These are phyloP conservation scores for Epinephelus awoara DNA, from an alignment of 2,797 vertebrate genomes.

Conservation along the genomic window DNA sequence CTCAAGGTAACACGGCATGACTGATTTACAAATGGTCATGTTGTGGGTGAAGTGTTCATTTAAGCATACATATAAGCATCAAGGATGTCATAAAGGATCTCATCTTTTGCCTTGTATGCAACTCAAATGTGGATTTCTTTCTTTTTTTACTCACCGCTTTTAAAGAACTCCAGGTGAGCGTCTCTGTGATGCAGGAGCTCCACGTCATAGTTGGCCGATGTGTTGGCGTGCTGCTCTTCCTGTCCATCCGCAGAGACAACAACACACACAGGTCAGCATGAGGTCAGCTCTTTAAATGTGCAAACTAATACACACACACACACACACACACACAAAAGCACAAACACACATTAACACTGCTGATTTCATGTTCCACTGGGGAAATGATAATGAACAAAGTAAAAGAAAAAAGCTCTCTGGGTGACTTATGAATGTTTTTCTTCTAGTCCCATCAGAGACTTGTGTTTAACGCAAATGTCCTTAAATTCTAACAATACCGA, in stretches of 20 bases:
- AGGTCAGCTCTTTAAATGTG: not conserved
- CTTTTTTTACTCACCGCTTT: constrained; percentile 89
- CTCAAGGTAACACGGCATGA: too few relatives aligned
- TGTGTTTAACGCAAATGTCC: constrained; percentile 4
- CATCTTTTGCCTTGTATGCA: not conserved
- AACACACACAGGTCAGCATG: constrained; percentile 55
- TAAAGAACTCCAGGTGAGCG: constrained; percentile 96
- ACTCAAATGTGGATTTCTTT: rapidly evolving
- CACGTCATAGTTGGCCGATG: constrained; percentile 98
- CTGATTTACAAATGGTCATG: too few relatives aligned
- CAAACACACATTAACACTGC: constrained; percentile 69
- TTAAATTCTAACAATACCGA: not conserved
- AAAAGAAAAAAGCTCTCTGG: constrained; percentile 52
- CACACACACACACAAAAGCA: constrained; percentile 20
- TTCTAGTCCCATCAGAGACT: constrained; percentile 15
- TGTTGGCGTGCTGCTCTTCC: constrained; percentile 99
- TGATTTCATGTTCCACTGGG: constrained; percentile 82
- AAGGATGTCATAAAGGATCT: not conserved
- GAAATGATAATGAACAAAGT: constrained; percentile 56
- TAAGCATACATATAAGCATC: not conserved
- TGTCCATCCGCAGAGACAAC: constrained; percentile 81
- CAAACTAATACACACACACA: not conserved
- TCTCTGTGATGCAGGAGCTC: constrained; percentile 98
- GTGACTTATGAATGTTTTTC: constrained; percentile 21
- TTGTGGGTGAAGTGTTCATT: not conserved